phyloP scores from a whole-genome alignment of 2,797 vertebrate genomes.

The Chloroceryle amazona region DNA sequence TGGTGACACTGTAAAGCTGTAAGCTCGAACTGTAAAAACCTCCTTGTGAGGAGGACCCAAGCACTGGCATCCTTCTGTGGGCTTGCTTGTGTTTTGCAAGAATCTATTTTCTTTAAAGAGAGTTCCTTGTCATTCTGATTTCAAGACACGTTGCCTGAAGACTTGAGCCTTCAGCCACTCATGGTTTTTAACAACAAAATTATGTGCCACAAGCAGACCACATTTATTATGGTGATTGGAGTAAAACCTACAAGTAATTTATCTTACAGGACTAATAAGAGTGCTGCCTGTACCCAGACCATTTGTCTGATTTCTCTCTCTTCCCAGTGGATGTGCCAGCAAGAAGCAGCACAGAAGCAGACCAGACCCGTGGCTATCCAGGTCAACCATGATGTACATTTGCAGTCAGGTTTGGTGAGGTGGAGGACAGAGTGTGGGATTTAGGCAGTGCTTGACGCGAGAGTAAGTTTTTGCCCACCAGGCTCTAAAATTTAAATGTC shows the following conservation, averaged over 20 bases:
- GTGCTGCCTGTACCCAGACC: background rate
- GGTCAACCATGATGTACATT: fast-evolving
- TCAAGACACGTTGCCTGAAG: background rate
- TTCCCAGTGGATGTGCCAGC: fast-evolving
- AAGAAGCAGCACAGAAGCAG: background rate
- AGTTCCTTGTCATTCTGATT: background rate
- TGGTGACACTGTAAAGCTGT: background rate
- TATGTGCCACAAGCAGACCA: fast-evolving
- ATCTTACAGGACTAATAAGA: background rate
- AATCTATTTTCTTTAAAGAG: background rate
- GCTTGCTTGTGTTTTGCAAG: background rate
- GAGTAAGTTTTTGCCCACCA: background rate
- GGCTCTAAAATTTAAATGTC: background rate
- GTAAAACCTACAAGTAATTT: background rate
- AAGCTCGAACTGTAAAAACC: background rate
- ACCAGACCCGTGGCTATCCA: fast-evolving
- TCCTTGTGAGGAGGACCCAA: background rate
- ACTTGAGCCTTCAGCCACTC: background rate
- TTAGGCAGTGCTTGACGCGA: background rate
- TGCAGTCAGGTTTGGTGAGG: background rate
- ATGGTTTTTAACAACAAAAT: background rate
- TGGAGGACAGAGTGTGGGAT: background rate
- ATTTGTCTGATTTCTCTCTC: background rate
- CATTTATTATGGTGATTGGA: background rate
- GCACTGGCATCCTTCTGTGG: background rate